A percentile compares a stretch with the other conserved stretches of the same genome.
Conservation (phyloP, 2,888 invertebrate species). For the Stenotaenia linearis region DNA sequence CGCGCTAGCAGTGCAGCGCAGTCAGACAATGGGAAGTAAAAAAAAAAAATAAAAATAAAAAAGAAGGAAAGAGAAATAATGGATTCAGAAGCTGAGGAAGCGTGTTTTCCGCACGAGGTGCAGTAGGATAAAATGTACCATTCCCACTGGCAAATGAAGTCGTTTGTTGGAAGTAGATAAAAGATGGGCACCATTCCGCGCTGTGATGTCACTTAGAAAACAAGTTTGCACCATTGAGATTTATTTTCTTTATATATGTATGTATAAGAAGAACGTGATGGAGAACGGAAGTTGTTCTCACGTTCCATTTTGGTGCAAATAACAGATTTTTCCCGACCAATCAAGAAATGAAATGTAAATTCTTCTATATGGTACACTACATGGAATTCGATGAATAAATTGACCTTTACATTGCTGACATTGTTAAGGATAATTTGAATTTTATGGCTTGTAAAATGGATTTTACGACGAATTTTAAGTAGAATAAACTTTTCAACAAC, state of each 20-base stretch:
- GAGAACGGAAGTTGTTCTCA: constrained; percentile 16
- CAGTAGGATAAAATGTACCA: constrained; percentile 26
- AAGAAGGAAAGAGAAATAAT: not conserved
- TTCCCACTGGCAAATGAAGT: constrained; percentile 26
- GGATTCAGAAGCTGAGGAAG: constrained; percentile 26
- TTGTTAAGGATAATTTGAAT: not conserved
- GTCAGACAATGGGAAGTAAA: constrained; percentile 5
- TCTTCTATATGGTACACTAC: not conserved
- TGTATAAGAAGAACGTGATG: not conserved
- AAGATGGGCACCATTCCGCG: constrained; percentile 23
- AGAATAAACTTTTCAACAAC: not conserved
- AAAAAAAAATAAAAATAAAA: not conserved
- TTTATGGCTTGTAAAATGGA: not conserved
- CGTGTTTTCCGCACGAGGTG: constrained; percentile 26
- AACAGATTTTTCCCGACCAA: not conserved
- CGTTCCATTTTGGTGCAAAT: constrained; percentile 13
- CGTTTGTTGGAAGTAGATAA: constrained; percentile 24
- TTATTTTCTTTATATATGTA: constrained; percentile 12
- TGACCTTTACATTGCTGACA: not conserved
- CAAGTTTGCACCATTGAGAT: constrained; percentile 23
- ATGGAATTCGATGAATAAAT: not conserved
- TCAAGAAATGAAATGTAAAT: not conserved
- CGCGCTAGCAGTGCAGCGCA: not conserved
- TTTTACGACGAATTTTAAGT: not conserved
- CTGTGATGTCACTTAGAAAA: constrained; percentile 26